phyloP scores from a whole-genome alignment of 2,888 invertebrate species.

The Allygus modestus region DNA sequence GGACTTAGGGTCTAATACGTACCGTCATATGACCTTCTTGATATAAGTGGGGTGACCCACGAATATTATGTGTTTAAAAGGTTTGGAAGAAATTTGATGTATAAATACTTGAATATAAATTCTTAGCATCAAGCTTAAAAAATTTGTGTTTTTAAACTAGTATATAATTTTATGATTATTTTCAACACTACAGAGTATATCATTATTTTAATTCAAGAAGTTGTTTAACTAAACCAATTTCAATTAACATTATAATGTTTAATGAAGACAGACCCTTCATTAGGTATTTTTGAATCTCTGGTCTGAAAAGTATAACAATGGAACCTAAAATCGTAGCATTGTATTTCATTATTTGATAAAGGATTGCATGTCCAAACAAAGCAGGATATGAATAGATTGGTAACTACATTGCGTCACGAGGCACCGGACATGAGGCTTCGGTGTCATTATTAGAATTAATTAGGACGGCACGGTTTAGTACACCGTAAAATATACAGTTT shows the following conservation, averaged over 20 bases:
- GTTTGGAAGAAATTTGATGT: no score
- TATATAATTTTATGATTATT: no score
- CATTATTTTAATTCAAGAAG: no score
- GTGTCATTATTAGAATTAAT: conserved; percentile 48
- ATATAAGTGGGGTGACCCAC: not conserved
- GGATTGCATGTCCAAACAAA: conserved; percentile 19
- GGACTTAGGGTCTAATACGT: not conserved
- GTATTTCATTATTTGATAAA: not conserved
- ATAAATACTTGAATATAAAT: no score
- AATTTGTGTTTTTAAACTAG: no score
- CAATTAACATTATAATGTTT: no score
- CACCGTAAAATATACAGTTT: not conserved
- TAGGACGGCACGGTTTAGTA: conserved; percentile 5
- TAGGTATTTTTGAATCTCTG: not conserved
- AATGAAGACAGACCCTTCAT: no score
- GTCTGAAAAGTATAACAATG: not conserved
- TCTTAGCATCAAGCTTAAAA: no score
- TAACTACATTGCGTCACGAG: not conserved
- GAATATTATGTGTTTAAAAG: no score
- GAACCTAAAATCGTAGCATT: not conserved
- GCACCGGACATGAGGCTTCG: not conserved
- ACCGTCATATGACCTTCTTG: not conserved
- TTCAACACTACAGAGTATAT: no score
- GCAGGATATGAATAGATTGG: not conserved
- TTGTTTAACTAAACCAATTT: no score